Base-by-base conservation (phyloP, 1,140 invertebrate species). In the Drosophila miranda region DNA sequence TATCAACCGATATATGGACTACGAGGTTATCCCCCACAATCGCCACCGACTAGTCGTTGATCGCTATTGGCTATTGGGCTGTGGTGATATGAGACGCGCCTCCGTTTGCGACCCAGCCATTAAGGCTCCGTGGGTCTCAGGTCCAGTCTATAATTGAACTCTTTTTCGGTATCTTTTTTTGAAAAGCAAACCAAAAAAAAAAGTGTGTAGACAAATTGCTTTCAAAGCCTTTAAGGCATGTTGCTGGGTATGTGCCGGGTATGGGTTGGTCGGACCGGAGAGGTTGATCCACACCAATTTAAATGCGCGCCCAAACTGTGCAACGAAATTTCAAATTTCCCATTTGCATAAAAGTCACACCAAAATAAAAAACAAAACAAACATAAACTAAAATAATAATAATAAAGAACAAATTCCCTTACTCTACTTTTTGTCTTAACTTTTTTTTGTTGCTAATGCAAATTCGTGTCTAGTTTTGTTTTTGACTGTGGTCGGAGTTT, bases 161-260 rank as follows among this genome's bases (percentile, higher is more conserved):
- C 8, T 30, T 9, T 30, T 9, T 30, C 0, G 30, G 30, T 30
- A 7, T 30, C 2, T 30, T 30, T 30, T 30, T 9, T 9, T 7
- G 8, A 9, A 30, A 9, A 30, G 42, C 42, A 41, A 41, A 9
- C 1, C 3, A 21, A 23, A 21, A 44, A 66, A 19, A 61, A 55
- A 74, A 73, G 49, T 30, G 30, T 61, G n/a, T 56, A 74, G 59
- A 66, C 81, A 84, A 84, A 84, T 84, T 84, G 81, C 77, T 84
- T 84, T 86, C 81, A 86, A 86, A 84, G 81, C 81, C 81, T 86
- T 84, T 84, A 86, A 84, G 81, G 81, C 81, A 74, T 52, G 38
- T 45, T 43, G 42, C 14, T 34, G 42, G 54, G 48, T 60, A 51
- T 38, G 43, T 54, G 55, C 23, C 23, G 3, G 14, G 26, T 14